phyloP scores from a whole-genome alignment of 1,140 invertebrate species.

The Pseudachorutes palmiensis region DNA sequence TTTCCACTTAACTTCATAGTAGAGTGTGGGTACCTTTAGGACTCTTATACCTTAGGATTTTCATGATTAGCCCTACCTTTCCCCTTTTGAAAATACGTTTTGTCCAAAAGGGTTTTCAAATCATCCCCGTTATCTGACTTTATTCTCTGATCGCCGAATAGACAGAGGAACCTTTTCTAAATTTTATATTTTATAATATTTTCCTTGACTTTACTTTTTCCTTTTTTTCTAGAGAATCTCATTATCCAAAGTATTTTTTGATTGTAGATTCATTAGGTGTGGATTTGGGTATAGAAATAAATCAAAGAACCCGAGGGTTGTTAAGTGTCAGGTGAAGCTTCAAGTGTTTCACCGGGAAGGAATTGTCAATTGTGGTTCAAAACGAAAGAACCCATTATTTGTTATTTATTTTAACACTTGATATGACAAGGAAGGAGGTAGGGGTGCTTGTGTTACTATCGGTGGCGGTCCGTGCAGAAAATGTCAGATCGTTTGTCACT shows the following conservation, averaged over 20 bases:
- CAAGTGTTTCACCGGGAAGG: background rate
- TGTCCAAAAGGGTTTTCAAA: too few species aligned
- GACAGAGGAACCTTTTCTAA: too few species aligned
- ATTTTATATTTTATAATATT: too few species aligned
- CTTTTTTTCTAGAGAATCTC: background rate
- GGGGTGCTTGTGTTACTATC: background rate
- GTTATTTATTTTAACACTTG: slow-evolving; percentile 12
- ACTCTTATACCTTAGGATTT: too few species aligned
- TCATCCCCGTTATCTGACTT: background rate
- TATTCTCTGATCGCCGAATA: too few species aligned
- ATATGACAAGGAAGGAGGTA: slow-evolving; percentile 4
- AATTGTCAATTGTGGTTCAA: background rate
- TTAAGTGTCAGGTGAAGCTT: background rate
- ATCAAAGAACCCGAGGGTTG: background rate
- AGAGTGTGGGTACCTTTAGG: too few species aligned
- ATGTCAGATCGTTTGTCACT: slow-evolving; percentile 11
- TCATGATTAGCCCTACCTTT: background rate
- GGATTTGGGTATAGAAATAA: background rate
- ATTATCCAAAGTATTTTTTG: background rate
- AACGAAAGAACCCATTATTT: too few species aligned
- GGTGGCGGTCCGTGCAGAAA: slow-evolving; percentile 4
- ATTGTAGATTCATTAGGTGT: background rate
- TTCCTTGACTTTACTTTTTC: background rate
- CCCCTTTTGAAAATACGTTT: too few species aligned
- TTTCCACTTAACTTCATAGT: too few species aligned